Conservation (phyloP, 2,888 invertebrate species). For the Halictus ligatus region DNA sequence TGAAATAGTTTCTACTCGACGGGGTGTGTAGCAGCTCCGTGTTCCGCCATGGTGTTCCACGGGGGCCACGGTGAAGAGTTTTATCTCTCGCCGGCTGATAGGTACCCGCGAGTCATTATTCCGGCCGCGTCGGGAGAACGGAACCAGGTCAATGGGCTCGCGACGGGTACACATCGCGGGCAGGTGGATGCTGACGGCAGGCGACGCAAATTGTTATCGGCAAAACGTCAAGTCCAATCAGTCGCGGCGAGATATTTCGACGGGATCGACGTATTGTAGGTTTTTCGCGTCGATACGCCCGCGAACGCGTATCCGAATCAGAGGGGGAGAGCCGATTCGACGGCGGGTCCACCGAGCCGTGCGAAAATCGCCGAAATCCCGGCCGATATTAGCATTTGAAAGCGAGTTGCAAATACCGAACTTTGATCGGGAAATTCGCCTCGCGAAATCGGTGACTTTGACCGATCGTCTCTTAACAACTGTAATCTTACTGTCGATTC, state of each 20-base stretch:
- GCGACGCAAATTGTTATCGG: constrained; percentile 63
- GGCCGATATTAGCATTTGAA: background rate
- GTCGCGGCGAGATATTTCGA: constrained; percentile 47
- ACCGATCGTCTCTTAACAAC: background rate
- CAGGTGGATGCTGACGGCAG: constrained; percentile 58
- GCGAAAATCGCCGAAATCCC: background rate
- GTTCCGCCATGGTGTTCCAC: constrained; percentile 14
- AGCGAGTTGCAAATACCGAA: background rate
- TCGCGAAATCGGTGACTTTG: background rate
- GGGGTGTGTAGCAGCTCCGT: constrained; percentile 16
- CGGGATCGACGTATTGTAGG: constrained; percentile 45
- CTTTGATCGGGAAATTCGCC: background rate
- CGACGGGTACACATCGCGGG: constrained; percentile 36
- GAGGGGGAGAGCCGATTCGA: background rate
- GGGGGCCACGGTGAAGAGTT: constrained; percentile 39
- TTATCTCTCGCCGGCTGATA: constrained; percentile 56
- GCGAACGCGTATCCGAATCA: background rate
- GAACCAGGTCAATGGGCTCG: constrained; percentile 64
- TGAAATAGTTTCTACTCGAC: constrained; percentile 35
- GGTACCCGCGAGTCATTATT: constrained; percentile 53
- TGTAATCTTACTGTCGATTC: background rate
- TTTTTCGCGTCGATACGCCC: constrained; percentile 27
- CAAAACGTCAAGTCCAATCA: constrained; percentile 64
- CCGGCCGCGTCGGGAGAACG: constrained; percentile 42
- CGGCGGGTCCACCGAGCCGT: background rate